These are phyloP conservation scores for Neodiprion pinetum DNA, from an alignment of 1,140 invertebrate species.

Conservation along the genomic window DNA sequence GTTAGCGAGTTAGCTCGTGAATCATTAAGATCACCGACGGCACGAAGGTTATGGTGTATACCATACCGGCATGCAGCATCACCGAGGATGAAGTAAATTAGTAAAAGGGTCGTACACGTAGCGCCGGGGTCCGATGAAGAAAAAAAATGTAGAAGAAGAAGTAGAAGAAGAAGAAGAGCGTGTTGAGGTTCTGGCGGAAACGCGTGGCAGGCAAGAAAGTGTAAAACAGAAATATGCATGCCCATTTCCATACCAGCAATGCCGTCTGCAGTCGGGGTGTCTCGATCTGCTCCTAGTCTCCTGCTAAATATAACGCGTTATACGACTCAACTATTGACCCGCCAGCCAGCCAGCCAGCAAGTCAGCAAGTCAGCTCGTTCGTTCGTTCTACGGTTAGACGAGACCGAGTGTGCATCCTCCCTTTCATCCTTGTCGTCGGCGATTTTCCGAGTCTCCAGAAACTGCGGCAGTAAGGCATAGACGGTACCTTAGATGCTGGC, in stretches of 20 bases:
- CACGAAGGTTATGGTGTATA: no score
- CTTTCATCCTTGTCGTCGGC: neutral
- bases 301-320: constrained; percentile 50
- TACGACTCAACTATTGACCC: constrained; percentile 33
- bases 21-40: no score
- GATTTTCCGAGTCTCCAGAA: neutral
- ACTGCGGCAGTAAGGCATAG: neutral
- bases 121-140: no score
- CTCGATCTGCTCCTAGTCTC: neutral
- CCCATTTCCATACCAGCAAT: neutral
- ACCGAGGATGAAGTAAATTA: no score
- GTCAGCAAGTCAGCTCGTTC: constrained; percentile 22
- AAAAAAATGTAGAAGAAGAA: no score
- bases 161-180: no score
- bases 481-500: neutral
- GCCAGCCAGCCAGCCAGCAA: constrained; percentile 11
- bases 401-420: no score
- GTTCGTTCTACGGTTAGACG: neutral
- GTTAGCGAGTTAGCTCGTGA: no score
- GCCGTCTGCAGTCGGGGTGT: no score
- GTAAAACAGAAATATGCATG: neutral
- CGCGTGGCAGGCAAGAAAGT: neutral
- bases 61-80: no score
- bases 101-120: no score
- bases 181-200: constrained; percentile 9